Conservation (phyloP, 2,113 vertebrate genomes). For the Phyllostomus hastatus region DNA sequence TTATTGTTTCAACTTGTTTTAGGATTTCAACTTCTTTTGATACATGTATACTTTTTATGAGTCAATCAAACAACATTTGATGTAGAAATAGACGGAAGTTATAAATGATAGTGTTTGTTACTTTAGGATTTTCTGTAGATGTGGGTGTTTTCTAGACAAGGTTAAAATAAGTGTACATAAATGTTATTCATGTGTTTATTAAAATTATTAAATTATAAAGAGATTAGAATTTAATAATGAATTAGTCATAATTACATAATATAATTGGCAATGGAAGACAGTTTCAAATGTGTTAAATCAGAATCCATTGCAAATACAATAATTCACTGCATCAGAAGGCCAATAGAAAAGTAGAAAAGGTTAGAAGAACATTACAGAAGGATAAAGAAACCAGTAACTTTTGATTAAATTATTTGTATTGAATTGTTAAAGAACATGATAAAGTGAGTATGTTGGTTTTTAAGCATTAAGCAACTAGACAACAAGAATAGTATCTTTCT, state of each 20-base stretch:
- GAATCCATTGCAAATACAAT: not conserved
- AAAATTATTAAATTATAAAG: constrained; percentile 38
- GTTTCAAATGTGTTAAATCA: not conserved
- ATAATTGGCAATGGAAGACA: not conserved
- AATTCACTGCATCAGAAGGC: not conserved
- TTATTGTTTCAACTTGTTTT: not conserved
- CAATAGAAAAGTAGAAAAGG: not conserved
- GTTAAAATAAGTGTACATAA: not conserved
- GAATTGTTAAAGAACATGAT: constrained; percentile 3
- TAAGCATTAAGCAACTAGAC: not conserved
- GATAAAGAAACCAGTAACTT: not conserved
- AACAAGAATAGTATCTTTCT: not conserved
- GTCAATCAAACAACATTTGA: not conserved
- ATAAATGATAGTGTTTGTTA: not conserved
- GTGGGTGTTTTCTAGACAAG: not conserved
- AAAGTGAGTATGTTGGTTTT: not conserved
- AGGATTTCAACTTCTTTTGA: not conserved
- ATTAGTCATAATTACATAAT: not conserved
- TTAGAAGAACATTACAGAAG: not conserved
- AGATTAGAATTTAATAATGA: not conserved
- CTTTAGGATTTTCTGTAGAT: not conserved
- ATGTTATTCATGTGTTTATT: not conserved
- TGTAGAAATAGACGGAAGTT: not conserved
- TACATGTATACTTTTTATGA: not conserved
- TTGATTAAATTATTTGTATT: not conserved